phyloP scores from a whole-genome alignment of 2,888 invertebrate genomes.

The Cylloceria caligata region DNA sequence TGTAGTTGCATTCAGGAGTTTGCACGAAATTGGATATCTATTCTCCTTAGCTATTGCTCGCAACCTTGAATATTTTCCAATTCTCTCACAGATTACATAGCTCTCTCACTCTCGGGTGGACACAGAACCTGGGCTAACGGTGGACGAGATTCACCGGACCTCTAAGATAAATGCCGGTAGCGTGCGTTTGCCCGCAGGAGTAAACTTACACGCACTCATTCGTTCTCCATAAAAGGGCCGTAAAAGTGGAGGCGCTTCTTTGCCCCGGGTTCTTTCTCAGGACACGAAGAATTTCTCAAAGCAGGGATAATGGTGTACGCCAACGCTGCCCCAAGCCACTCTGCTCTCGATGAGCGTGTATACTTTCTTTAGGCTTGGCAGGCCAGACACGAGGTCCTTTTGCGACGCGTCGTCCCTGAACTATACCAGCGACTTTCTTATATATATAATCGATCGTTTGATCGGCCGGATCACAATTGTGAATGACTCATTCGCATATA shows the following conservation, averaged over 20 bases:
- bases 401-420: neutral
- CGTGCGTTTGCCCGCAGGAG: slow-evolving; percentile 34
- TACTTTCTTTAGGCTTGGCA: neutral
- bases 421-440: neutral
- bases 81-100: neutral
- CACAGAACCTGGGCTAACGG: neutral
- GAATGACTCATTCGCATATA: slow-evolving; percentile 4
- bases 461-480: neutral
- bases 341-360: slow-evolving; percentile 13
- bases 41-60: slow-evolving; percentile 30
- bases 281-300: slow-evolving; percentile 68
- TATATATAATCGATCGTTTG: neutral
- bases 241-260: slow-evolving; percentile 66
- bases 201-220: slow-evolving; percentile 56
- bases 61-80: slow-evolving; percentile 40
- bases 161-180: slow-evolving; percentile 62
- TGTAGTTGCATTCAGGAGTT: slow-evolving; percentile 23
- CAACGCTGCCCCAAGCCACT: slow-evolving; percentile 30
- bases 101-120: neutral
- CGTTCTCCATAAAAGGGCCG: slow-evolving; percentile 65
- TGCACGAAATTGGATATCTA: slow-evolving; percentile 31
- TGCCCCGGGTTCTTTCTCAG: slow-evolving; percentile 28
- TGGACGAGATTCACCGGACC: slow-evolving; percentile 12
- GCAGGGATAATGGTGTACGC: slow-evolving; percentile 68
- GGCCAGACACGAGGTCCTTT: neutral